Evolutionary conservation across 2,888 invertebrate genomes (phyloP), one percentile per base, ranked within the genome.

Genomic region (Chelonus formosanus): DNA sequence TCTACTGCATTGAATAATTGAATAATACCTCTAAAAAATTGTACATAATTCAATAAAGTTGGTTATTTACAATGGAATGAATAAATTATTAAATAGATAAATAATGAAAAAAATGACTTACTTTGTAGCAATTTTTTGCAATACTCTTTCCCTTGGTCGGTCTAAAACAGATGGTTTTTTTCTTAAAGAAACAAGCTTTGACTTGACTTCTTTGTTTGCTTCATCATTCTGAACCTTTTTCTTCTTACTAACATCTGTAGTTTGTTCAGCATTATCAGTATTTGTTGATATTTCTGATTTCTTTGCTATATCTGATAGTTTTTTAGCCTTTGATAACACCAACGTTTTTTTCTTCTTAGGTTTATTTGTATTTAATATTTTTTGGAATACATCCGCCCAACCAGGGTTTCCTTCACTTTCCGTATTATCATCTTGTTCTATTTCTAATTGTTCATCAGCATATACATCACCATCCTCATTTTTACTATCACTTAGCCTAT

Each of bases 1-100:
- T 89, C 90, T 0, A 97, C 96, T 43, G 95, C 93, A 87, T 97
- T 97, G 78, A 96, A 97, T 70, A 97, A 85, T 80, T 96, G 96
- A 0, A 97, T 95, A 0, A 96, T 95, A 77, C 96, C 97, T 82
- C 92, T 93, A 73, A 5, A 78, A 20, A 20, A 20, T 20, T 20
- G 20, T 1, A 80, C 63, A 57, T 36, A 7, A 56, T 6, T 55
- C 34, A 3, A 36, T n/a, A 43, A 60, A 47, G n/a, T 31, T 48
- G 50, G 44, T 3, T 7, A 54, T 66, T 56, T 50, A 10, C 59
- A 34, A 44, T 58, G 32, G n/a, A 64, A 44, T 45, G 54, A 36
- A 47, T 47, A 31, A 54, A 55, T 34, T 3, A 59, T 36, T 50
- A 48, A 36, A 54, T 48, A 59, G 65, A 60, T 43, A 48, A 20